Conservation (phyloP, 2,797 vertebrate species). For the Sebastes cheni region DNA sequence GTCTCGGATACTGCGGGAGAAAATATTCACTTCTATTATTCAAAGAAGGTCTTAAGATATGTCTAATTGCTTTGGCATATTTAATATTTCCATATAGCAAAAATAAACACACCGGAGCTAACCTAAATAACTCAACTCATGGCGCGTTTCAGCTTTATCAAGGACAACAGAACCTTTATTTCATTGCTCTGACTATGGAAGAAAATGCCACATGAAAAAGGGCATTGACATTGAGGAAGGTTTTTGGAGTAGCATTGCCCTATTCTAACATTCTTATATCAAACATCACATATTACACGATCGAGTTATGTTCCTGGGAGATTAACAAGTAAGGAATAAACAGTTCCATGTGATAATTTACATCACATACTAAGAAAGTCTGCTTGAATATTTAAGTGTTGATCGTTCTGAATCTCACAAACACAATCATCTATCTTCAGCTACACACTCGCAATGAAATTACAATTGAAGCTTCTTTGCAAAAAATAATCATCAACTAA, state of each 20-base stretch:
- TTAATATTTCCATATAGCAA: neutral
- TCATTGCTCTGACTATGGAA: neutral
- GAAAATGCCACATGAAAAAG: neutral
- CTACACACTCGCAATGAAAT: neutral
- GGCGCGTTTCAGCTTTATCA: neutral
- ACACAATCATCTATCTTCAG: neutral
- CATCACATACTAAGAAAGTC: neutral
- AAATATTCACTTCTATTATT: slow-evolving; percentile 1
- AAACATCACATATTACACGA: neutral
- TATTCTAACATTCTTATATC: neutral
- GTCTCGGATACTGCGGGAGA: slow-evolving; percentile 86
- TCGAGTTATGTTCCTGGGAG: neutral
- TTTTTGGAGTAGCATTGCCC: neutral
- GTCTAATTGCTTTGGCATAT: neutral
- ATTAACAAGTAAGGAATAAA: neutral
- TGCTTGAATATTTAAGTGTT: neutral
- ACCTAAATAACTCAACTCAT: neutral
- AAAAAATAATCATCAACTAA: neutral
- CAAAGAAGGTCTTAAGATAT: neutral
- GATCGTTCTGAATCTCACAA: neutral
- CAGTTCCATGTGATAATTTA: neutral
- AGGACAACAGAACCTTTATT: neutral
- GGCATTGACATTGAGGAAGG: neutral
- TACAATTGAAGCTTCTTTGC: neutral
- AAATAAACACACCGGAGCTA: neutral